phyloP scores from a whole-genome alignment of 2,113 vertebrate genomes.

The Boleophthalmus pectinirostris region DNA sequence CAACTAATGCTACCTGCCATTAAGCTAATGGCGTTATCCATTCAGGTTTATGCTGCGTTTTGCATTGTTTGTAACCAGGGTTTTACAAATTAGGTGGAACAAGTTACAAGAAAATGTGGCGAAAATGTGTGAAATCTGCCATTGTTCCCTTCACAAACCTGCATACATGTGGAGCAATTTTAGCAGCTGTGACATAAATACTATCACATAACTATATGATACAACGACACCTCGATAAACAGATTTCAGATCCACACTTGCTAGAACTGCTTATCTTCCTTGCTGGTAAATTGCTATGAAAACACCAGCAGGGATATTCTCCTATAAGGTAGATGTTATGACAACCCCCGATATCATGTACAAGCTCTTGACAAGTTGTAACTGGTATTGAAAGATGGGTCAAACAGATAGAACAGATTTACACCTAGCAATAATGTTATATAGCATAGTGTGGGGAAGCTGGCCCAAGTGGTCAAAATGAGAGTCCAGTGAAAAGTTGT shows the following conservation, averaged over 20 bases:
- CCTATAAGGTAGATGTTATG: too few relatives aligned
- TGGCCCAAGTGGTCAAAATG: too few relatives aligned
- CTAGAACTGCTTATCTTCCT: too few relatives aligned
- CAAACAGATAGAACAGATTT: background rate
- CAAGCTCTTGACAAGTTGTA: background rate
- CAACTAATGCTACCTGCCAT: constrained; percentile 14
- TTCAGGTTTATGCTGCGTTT: constrained; percentile 5
- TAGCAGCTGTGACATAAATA: background rate
- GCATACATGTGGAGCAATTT: background rate
- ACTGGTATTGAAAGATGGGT: background rate
- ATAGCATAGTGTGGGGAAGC: too few relatives aligned
- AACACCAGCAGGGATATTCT: too few relatives aligned
- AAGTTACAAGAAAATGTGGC: background rate
- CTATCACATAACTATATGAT: too few relatives aligned
- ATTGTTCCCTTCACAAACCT: background rate
- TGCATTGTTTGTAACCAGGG: background rate
- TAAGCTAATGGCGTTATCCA: background rate
- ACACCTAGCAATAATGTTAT: background rate
- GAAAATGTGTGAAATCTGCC: background rate
- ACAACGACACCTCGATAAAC: too few relatives aligned
- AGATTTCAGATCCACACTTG: too few relatives aligned
- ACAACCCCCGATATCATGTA: too few relatives aligned
- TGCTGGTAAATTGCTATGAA: too few relatives aligned
- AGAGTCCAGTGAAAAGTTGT: too few relatives aligned
- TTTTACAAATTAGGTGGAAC: background rate